These are phyloP conservation scores for Equus quagga DNA, from an alignment of 2,113 vertebrate species.

Conservation along the genomic window DNA sequence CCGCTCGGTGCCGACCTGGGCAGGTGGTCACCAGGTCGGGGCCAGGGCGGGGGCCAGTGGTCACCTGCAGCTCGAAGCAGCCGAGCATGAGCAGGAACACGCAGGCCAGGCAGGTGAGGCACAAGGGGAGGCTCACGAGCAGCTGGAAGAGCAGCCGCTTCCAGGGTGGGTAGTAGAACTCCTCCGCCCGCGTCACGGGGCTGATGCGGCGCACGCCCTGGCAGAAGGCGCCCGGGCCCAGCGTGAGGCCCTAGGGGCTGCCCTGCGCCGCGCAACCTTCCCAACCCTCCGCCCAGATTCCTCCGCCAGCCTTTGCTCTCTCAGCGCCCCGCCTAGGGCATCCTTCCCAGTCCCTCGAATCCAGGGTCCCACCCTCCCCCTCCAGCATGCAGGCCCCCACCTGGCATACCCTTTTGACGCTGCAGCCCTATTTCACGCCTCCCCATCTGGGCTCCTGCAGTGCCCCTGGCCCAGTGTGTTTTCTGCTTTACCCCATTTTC, in stretches of 20 bases:
- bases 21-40: neutral
- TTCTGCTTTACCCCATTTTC: neutral
- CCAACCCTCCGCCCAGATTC: too few species aligned
- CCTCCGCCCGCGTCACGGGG: constrained; percentile 95
- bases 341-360: neutral
- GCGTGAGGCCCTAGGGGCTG: neutral
- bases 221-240: accelerated
- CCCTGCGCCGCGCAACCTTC: neutral
- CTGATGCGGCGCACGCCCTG: constrained; percentile 96
- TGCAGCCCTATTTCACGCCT: neutral
- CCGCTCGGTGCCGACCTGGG: neutral
- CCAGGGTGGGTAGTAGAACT: constrained; percentile 97
- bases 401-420: neutral
- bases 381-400: accelerated
- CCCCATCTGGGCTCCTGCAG: neutral
- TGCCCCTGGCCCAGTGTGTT: neutral
- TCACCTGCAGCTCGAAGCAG: constrained; percentile 98
- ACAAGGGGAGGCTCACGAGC: constrained; percentile 96
- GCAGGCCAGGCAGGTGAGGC: constrained; percentile 93
- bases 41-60: neutral
- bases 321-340: accelerated
- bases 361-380: neutral
- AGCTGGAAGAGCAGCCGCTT: constrained; percentile 95
- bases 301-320: neutral
- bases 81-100: constrained; percentile 98